Evolutionary conservation across 2,113 vertebrate species (phyloP).

Genomic region (Rhizomys pruinosus): DNA sequence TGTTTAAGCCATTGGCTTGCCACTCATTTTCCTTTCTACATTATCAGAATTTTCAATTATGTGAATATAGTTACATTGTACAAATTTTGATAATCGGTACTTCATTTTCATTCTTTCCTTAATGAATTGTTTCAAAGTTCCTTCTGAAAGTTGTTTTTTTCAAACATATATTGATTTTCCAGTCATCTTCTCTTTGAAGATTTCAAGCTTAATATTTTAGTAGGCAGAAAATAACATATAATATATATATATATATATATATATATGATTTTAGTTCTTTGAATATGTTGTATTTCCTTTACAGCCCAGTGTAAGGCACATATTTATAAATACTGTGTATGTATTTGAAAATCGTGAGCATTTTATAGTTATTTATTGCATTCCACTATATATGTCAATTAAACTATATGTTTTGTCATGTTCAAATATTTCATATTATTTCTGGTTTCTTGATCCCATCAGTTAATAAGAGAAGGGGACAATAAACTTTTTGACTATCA

Average conservation of each 20-base stretch:
- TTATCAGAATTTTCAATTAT: too few species aligned
- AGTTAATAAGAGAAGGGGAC: constrained; percentile 13
- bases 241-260: too few species aligned
- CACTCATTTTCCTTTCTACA: too few species aligned
- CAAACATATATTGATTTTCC: neutral
- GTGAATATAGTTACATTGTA: too few species aligned
- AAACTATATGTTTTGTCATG: neutral
- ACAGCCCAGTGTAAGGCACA: neutral
- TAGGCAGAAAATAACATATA: constrained; percentile 15
- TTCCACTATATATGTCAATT: neutral
- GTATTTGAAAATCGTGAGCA: constrained; percentile 36
- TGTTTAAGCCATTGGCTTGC: neutral
- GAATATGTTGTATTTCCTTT: constrained; percentile 53
- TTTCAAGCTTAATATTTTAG: constrained; percentile 21
- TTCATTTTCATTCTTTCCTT: neutral
- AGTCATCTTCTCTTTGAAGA: neutral
- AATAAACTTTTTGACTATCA: constrained; percentile 3
- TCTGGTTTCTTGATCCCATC: neutral
- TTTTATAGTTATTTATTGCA: constrained; percentile 3
- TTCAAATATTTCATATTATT: neutral
- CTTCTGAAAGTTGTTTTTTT: neutral
- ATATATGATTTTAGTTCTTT: constrained; percentile 18
- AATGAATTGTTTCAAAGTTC: too few species aligned
- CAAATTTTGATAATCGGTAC: too few species aligned
- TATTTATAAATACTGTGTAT: constrained; percentile 26